These are phyloP conservation scores for Pseudopipra pipra DNA, from an alignment of 2,113 vertebrate genomes.

Conservation along the genomic window DNA sequence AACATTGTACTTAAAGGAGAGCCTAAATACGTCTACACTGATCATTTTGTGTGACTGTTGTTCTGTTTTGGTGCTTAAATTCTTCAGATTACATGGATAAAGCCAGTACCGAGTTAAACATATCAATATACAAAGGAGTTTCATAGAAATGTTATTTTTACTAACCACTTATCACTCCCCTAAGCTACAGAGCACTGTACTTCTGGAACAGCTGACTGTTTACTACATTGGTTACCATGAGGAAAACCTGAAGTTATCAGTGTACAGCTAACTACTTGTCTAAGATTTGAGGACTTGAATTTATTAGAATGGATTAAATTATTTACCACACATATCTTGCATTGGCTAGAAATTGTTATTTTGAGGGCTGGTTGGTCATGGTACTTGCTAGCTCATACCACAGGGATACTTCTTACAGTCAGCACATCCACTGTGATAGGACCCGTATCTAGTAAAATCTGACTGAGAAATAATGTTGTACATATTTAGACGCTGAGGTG, in stretches of 20 bases:
- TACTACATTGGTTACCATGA: background rate
- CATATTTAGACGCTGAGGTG: slow-evolving; percentile 60
- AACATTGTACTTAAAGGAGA: background rate
- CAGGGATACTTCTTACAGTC: slow-evolving; percentile 26
- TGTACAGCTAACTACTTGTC: slow-evolving; percentile 1
- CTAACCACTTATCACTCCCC: background rate
- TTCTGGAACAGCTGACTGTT: background rate
- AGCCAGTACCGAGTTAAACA: slow-evolving; percentile 9
- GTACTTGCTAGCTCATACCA: background rate
- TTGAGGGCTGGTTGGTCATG: slow-evolving; percentile 20
- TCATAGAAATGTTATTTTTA: background rate
- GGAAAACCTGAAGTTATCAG: background rate
- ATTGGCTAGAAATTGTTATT: slow-evolving; percentile 3
- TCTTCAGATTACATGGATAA: slow-evolving; percentile 7
- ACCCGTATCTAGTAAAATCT: slow-evolving; percentile 9
- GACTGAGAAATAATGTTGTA: slow-evolving; percentile 63
- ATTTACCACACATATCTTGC: background rate
- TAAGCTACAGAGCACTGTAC: background rate
- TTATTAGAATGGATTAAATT: slow-evolving; percentile 31
- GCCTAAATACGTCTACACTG: background rate
- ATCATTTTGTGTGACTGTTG: background rate
- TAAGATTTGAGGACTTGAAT: slow-evolving; percentile 43
- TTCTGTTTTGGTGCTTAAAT: slow-evolving; percentile 44
- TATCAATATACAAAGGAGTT: background rate
- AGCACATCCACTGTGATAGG: background rate